These are phyloP conservation scores for Gasterosteus nipponicus DNA, from an alignment of 2,113 vertebrate species.

Conservation along the genomic window DNA sequence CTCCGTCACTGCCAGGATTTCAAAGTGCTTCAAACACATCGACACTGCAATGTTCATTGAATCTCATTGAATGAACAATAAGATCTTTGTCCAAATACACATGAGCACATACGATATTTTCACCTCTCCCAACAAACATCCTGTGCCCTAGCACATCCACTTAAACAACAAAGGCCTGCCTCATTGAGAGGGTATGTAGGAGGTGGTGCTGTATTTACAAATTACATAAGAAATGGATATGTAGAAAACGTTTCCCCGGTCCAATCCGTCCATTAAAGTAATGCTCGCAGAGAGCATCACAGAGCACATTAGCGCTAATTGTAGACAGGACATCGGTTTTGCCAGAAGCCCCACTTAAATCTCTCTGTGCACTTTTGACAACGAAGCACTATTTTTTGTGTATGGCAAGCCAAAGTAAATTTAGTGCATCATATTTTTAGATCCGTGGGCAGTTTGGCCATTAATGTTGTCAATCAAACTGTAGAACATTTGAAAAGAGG, in stretches of 20 bases:
- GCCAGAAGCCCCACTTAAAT: conserved; percentile 19
- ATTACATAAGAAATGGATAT: conserved; percentile 65
- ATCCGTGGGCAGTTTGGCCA: not conserved
- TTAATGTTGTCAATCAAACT: not conserved
- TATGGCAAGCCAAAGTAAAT: not conserved
- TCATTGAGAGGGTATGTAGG: conserved; percentile 57
- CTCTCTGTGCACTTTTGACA: not conserved
- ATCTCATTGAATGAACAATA: conserved; percentile 20
- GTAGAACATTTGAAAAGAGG: not conserved
- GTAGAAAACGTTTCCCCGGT: conserved; percentile 9
- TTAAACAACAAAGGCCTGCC: conserved; percentile 39
- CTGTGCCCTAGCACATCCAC: conserved; percentile 39
- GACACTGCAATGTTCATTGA: not conserved
- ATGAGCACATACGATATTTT: conserved; percentile 51
- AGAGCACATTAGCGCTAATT: conserved; percentile 30
- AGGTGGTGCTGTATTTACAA: conserved; percentile 52
- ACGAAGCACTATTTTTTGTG: conserved; percentile 3
- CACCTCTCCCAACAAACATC: conserved; percentile 35
- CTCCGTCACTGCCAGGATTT: conserved; percentile 27
- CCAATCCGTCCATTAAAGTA: conserved; percentile 15
- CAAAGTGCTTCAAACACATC: conserved; percentile 33
- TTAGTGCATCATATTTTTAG: not conserved
- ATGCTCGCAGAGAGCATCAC: conserved; percentile 38
- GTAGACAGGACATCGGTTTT: conserved; percentile 15
- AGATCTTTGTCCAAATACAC: conserved; percentile 16